Conservation (phyloP, 1,140 invertebrate genomes). For the Drosophila athabasca region DNA sequence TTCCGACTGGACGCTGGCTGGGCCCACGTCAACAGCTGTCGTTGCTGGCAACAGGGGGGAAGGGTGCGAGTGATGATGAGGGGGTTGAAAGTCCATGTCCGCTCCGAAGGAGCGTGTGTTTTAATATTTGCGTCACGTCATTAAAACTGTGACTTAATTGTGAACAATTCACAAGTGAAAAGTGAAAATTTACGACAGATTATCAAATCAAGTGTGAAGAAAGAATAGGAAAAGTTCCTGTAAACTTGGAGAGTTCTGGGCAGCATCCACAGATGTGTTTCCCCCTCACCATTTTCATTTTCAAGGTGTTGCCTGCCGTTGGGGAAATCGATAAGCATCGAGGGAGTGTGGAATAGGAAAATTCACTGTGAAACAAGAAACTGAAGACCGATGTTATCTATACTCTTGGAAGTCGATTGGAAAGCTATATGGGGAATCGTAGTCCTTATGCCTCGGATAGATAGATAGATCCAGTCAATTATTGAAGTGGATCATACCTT, state of each 20-base stretch:
- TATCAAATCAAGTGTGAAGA: conserved; percentile 68
- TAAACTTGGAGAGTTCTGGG: conserved; percentile 2
- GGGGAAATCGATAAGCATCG: conserved; percentile 47
- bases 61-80: conserved; percentile 1
- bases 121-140: conserved; percentile 79
- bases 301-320: conserved; percentile 29
- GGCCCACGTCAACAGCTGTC: conserved; percentile 61
- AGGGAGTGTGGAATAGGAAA: background rate
- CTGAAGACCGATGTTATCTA: background rate
- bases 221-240: conserved; percentile 24
- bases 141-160: conserved; percentile 76
- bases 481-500: too few species aligned
- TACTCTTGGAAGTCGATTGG: too few species aligned
- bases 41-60: background rate
- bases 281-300: background rate
- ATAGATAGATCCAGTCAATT: too few species aligned
- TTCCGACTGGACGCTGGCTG: conserved; percentile 51
- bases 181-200: conserved; percentile 74
- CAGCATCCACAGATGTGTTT: conserved; percentile 12
- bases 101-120: conserved; percentile 52
- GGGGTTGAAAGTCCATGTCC: conserved; percentile 12
- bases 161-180: conserved; percentile 62
- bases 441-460: too few species aligned
- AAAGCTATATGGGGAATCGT: too few species aligned
- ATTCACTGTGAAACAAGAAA: too few species aligned